Base-by-base conservation (phyloP, 2,113 vertebrate genomes). In the Embiotoca jacksoni region DNA sequence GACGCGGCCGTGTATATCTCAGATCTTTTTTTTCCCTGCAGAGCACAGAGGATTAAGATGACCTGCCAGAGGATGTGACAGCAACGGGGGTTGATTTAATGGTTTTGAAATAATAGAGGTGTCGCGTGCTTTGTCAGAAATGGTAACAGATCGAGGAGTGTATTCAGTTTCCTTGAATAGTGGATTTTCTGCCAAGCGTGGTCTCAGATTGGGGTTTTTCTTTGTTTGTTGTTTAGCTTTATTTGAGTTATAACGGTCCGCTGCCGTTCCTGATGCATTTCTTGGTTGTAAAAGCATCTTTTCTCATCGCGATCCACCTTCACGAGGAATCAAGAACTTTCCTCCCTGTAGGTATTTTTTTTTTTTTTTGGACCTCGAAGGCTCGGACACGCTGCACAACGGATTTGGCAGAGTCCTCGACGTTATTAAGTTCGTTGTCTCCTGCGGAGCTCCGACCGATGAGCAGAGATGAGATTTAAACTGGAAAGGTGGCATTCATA, bases 361-460 rank as follows among this genome's bases (percentile, higher is more conserved):
- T 23, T 23, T 23, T 23, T 23, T 63, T 53, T 37, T 47, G 49
- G 5, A 35, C 56, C 8, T 36, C 1, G 7, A 58, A 47, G 15
- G 44, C 58, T 44, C 16, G 33, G 54, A 50, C 35, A 41, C 11
- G 0, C 23, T 16, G 32, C 30, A 14, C 54, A 23, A 39, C 8
- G 9, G 73, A 66, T 36, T 47, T 65, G 31, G 72, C 72, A 60
- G 68, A 72, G 47, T 30, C 33, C 0, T 3, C n/a, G n/a, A 37
- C 67, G 44, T 70, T 63, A 58, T 72, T 72, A 58, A 11, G 32
- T 54, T 47, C 35, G 54, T 63, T 78, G 50, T 80, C 33, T 65
- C 61, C 55, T 50, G 68, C 52, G 50, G 56, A 47, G 64, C 56
- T 67, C 49, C 65, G 70, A 81, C 61, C 63, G 65, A 80, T 62